A percentile compares a stretch with the other conserved stretches of the same genome.
These are phyloP conservation scores for Ariopsis seemanni DNA, from an alignment of 2,113 vertebrate species.

Conservation along the genomic window DNA sequence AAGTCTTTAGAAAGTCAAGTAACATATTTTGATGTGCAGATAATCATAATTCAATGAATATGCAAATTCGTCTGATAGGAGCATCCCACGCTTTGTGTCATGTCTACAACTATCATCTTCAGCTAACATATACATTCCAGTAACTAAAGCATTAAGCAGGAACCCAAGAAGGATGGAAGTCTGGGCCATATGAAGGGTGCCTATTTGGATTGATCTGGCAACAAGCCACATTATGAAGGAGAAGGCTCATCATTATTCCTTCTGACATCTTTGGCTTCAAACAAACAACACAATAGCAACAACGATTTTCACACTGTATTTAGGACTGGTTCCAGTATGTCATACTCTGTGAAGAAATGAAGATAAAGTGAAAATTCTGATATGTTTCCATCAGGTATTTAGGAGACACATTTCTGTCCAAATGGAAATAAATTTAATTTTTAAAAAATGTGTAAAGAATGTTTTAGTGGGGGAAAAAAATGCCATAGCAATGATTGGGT, in stretches of 20 bases:
- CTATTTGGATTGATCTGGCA: slow-evolving; percentile 23
- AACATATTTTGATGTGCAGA: neutral
- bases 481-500: neutral
- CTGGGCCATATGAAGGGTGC: slow-evolving; percentile 14
- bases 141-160: neutral
- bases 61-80: neutral
- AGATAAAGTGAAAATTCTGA: neutral
- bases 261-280: slow-evolving; percentile 10
- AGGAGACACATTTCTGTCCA: neutral
- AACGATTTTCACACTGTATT: slow-evolving; percentile 29
- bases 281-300: slow-evolving; percentile 22
- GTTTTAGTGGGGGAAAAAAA: neutral
- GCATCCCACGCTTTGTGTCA: neutral
- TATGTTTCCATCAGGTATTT: neutral
- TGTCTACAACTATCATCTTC: neutral
- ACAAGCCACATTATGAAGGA: slow-evolving; percentile 33
- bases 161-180: slow-evolving; percentile 2
- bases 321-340: slow-evolving; percentile 3
- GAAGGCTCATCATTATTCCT: neutral
- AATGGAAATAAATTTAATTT: neutral
- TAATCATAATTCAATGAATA: neutral
- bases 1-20: neutral
- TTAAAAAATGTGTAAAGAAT: neutral
- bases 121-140: neutral
- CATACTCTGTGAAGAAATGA: neutral